Conservation (phyloP, 2,113 vertebrate species). For the Anhinga anhinga region DNA sequence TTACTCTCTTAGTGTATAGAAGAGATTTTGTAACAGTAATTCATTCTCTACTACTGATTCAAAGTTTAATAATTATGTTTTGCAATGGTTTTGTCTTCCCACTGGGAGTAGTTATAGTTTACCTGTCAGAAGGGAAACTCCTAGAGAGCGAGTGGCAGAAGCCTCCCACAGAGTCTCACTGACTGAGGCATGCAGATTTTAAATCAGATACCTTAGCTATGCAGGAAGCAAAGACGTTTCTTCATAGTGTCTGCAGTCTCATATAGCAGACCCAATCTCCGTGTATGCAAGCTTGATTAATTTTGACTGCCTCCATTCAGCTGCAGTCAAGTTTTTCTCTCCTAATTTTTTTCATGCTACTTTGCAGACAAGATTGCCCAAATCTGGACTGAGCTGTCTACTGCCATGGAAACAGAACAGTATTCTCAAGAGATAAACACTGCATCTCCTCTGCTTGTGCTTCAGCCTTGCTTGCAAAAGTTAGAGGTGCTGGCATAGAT, state of each 20-base stretch:
- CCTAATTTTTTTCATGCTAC: conserved; percentile 31
- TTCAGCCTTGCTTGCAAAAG: not conserved
- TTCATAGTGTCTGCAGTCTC: not conserved
- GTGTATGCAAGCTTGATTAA: conserved; percentile 11
- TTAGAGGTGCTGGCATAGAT: not conserved
- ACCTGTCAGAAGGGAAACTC: not conserved
- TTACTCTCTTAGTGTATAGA: not conserved
- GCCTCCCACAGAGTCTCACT: not conserved
- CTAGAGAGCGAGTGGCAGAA: not conserved
- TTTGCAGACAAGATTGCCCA: conserved; percentile 55
- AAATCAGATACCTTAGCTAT: not conserved
- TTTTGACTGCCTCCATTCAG: conserved; percentile 47
- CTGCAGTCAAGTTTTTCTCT: conserved; percentile 30
- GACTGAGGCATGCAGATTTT: not conserved
- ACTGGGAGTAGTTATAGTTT: not conserved
- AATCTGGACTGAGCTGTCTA: conserved; percentile 67
- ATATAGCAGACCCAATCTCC: not conserved
- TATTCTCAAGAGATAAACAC: conserved; percentile 55
- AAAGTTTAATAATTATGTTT: not conserved
- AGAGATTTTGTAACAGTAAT: not conserved
- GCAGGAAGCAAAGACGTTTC: not conserved
- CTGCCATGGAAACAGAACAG: conserved; percentile 72
- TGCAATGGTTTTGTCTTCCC: not conserved
- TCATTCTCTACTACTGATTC: not conserved
- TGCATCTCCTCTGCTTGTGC: not conserved